These are phyloP conservation scores for Molossus alvarezi DNA, from an alignment of 2,797 vertebrate species.

Conservation along the genomic window DNA sequence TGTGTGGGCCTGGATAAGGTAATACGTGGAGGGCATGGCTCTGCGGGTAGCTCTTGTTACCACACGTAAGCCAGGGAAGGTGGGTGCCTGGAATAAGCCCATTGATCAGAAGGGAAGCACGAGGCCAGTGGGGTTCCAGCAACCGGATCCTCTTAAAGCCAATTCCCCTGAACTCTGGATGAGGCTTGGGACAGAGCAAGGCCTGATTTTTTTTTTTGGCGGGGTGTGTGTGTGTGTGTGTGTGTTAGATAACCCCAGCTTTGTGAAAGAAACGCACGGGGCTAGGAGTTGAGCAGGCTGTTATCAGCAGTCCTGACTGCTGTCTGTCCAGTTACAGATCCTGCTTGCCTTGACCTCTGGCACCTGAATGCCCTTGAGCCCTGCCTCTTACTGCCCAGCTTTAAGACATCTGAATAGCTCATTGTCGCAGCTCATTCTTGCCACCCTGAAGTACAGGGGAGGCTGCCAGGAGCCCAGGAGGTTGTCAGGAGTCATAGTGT, in stretches of 20 bases:
- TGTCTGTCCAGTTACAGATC: background rate
- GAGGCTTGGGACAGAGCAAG: constrained; percentile 16
- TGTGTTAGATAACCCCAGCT: background rate
- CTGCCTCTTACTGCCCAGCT: constrained; percentile 1
- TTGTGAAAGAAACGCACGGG: constrained; percentile 20
- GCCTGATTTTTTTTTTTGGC: background rate
- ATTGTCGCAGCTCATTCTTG: background rate
- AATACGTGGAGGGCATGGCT: fast-evolving
- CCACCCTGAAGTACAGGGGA: background rate
- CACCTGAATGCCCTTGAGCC: background rate
- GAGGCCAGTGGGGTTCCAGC: background rate
- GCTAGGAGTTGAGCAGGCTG: background rate
- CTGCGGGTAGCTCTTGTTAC: background rate
- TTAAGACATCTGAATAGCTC: background rate
- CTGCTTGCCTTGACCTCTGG: background rate
- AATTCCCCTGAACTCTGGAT: background rate
- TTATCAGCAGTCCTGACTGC: background rate
- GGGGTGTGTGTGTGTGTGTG: too few relatives aligned
- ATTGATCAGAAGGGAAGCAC: background rate
- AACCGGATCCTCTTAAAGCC: constrained; percentile 23
- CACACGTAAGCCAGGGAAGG: background rate
- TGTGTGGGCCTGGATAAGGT: background rate
- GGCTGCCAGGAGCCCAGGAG: background rate
- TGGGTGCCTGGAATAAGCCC: background rate
- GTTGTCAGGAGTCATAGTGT: background rate